Evolutionary conservation across 2,113 vertebrate genomes (phyloP).

Genomic region (Corapipo altera): DNA sequence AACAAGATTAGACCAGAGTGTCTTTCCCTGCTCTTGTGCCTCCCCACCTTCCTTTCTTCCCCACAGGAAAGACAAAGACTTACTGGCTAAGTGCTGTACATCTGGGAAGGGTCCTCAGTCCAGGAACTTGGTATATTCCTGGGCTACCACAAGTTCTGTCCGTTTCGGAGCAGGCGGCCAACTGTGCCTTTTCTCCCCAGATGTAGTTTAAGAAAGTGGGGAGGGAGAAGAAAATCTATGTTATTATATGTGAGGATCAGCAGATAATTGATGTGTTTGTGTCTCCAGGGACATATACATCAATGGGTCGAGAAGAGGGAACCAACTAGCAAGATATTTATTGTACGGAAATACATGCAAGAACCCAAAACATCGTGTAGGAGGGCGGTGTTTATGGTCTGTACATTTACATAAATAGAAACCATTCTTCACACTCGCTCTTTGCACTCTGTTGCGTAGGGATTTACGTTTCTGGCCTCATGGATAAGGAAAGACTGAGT

Average conservation of each 20-base stretch:
- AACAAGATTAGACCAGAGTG: not conserved
- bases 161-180: not conserved
- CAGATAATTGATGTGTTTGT: not conserved
- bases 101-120: not conserved
- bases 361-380: not conserved
- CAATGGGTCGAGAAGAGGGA: not conserved
- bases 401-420: constrained; percentile 17
- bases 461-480: constrained; percentile 2
- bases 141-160: not conserved
- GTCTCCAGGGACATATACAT: not conserved
- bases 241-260: not conserved
- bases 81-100: not conserved
- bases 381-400: not conserved
- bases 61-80: not conserved
- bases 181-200: not conserved
- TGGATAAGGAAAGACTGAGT: constrained; percentile 19
- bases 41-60: not conserved
- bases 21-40: not conserved
- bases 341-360: not conserved
- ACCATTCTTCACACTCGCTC: not conserved
- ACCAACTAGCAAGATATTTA: not conserved
- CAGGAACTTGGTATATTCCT: not conserved
- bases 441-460: not conserved
- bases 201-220: not conserved
- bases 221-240: not conserved